Base-by-base conservation (phyloP, 2,797 vertebrate species). In the Danio jaintianensis region DNA sequence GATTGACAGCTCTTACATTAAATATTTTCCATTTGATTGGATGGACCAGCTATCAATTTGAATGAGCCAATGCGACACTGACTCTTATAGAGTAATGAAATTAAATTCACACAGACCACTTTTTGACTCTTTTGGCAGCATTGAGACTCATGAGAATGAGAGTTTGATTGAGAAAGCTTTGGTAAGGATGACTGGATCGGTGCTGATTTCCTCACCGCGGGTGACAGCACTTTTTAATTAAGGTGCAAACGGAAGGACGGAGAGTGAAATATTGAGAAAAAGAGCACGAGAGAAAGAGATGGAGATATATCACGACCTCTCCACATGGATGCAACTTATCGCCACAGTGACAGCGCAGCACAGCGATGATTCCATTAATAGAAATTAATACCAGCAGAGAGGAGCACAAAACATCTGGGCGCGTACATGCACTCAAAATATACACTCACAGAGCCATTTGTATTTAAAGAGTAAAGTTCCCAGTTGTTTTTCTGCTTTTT, bases 201-300 rank as follows among this genome's bases (percentile, higher is more conserved):
- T 58, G 84, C 88, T 88, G 86, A 89, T 92, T 92, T 91, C 89
- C 87, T 89, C 89, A 90, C 89, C 90, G 87, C 84, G 87, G 90
- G 89, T 88, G 90, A 93, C 90, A 91, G 90, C 91, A 87, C 91
- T 92, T 93, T 93, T 93, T 93, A 93, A 94, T 93, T 93, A 93
- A 92, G 91, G 91, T 90, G 90, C 83, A 86, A 86, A 80, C 47
- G 82, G 66, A 78, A 61, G 71, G 52, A 78, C 56, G 11, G 75
- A 59, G 84, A 85, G 82, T 62, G 15, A 78, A 48, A 63, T 47
- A 62, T 78, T n/a, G 47, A 16, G 83, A 82, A 79, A 68, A 53
- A 75, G 71, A 72, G 78, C 9, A 12, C 12, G 64, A 53, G 12
- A 63, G 74, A 43, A 15, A 61, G 50, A 9, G 68, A 93, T 89